Evolutionary conservation across 2,797 vertebrate genomes (phyloP), one percentile per base, ranked within the genome.

Genomic region (Paramormyrops hopkinsi): DNA sequence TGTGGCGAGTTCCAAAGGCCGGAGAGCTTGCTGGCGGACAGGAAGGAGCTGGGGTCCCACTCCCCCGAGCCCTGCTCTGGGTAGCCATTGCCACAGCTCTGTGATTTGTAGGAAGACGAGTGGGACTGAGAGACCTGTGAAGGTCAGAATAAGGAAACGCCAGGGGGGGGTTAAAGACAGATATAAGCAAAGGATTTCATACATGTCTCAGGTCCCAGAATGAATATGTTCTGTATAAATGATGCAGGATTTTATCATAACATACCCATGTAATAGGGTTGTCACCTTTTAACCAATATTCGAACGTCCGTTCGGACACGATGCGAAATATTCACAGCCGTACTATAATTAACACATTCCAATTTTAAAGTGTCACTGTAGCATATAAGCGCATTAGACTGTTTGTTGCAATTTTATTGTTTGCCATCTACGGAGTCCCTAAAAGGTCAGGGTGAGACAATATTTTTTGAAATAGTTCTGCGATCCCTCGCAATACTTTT

Each of bases 11-110:
- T 99, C 98, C 98, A 99, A 90, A 99, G 97, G 91, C 98, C 98
- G 0, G 98, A 99, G 92, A 99, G 97, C 95, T 99, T 99, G 95
- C 99, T 98, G 92, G 98, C 98, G 50, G 98, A 99, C 94, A 99
- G 96, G 96, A 99, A 99, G 51, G 98, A 99, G 95, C 98, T 99
- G 88, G 98, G 98, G 94, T 99, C 98, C 98, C 98, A 99, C 94
- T 99, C 98, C 92, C 98, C 98, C 88, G 98, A 98, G 95, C 97
- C 99, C 76, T 98, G 98, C 93, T 98, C 97, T 0, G 97, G 97
- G 95, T 97, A 99, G 92, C 98, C 98, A 89, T 97, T 97, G 91
- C 97, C 98, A 94, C 98, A 99, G 92, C 95, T 98, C 93, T 98
- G 98, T 0, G 97, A 98, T 92, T 99, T 99, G 91, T 97, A 99